Evolutionary conservation across 92 coral and sea anemone species (phyloP), one percentile per base, ranked within the genome.

Genomic region (Palythoa grandis): DNA sequence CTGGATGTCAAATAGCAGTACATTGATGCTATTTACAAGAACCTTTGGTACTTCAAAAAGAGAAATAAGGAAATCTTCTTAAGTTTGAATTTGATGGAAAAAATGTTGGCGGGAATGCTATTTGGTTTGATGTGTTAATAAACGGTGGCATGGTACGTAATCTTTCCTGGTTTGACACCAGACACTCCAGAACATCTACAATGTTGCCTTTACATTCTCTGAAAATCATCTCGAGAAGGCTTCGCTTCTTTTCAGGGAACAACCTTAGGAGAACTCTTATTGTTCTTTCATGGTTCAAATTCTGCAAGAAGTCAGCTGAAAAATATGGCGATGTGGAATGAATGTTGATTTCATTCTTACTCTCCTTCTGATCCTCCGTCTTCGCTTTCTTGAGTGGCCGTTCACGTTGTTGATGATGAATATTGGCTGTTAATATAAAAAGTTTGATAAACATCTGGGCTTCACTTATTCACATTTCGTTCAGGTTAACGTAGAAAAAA

Each of bases 191-290:
- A 22, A 53, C 85, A 15, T 80, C 85, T 7, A 66, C 43, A 4
- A 80, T 11, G 65, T 80, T 80, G 3, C 85, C 85, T 80, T 70
- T 80, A 40, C 57, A 80, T 5, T 80, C 74, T 80, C 63, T 80
- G 37, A 66, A 12, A 80, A 80, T 19, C 74, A 47, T 23, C 48
- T 80, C 85, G 1, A 80, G 74, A 20, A 65, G 16, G 22, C 74
- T 80, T 40, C 74, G 85, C n/a, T 80, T 80, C 74, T 80, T 80
- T 70, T 80, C 85, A 4, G 85, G 85, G n/a, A 80, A 66, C 70
- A 80, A 40, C 73, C 74, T 80, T 58, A 70, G 9, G 40, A 80
- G 74, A 80, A 80, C 23, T 80, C 74, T 43, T 11, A 80, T 66
- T 80, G 74, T 80, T 17, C 85, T 70, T 66, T 80, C 85, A 15